phyloP scores from a whole-genome alignment of 92 coral and sea anemone species.

The Palythoa grandiflora region DNA sequence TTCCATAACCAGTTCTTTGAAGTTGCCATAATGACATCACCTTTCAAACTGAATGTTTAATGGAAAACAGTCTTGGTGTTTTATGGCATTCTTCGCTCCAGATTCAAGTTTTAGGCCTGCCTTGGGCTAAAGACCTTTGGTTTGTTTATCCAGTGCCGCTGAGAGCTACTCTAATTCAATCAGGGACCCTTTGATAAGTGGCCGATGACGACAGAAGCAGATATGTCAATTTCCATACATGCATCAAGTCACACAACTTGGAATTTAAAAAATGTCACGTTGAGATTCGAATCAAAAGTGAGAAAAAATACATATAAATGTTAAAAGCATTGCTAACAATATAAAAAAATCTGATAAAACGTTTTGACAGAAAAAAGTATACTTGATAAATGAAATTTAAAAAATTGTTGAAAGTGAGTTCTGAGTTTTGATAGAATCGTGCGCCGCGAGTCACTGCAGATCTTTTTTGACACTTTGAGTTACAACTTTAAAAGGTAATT shows the following conservation, averaged over 20 bases:
- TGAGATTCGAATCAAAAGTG: background rate
- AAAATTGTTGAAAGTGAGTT: too few relatives aligned
- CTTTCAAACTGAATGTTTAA: background rate
- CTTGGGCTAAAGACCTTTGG: background rate
- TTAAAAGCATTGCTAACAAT: background rate
- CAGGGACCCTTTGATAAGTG: background rate
- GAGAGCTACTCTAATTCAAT: background rate
- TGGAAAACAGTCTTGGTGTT: slow-evolving; percentile 3
- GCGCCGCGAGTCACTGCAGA: background rate
- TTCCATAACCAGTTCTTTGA: slow-evolving; percentile 40
- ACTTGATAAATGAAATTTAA: background rate
- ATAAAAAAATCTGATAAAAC: too few relatives aligned
- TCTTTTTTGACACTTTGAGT: background rate
- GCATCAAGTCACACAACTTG: background rate
- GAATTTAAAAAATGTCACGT: background rate
- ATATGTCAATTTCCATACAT: background rate
- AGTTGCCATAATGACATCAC: slow-evolving; percentile 22
- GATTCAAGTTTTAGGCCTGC: background rate
- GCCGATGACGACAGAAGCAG: background rate
- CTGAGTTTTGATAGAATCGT: background rate
- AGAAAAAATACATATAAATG: background rate
- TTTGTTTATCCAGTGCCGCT: background rate
- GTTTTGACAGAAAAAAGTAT: too few relatives aligned
- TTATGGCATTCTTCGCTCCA: background rate
- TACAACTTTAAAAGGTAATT: background rate